Base-by-base conservation (phyloP, 2,113 vertebrate species). In the Microtus montanus region DNA sequence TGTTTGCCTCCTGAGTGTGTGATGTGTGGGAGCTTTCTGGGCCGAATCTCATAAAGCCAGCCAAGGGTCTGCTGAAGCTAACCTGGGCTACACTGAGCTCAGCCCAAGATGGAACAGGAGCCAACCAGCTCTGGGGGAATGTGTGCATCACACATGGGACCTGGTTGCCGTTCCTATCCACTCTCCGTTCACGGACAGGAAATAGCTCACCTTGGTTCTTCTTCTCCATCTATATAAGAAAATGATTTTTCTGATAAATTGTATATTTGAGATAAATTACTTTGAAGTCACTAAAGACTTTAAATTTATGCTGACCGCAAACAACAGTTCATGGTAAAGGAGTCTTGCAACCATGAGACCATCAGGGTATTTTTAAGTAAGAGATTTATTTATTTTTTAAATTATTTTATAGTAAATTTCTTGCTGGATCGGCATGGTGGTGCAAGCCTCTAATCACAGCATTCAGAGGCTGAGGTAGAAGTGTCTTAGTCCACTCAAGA, bases 11-110 rank as follows among this genome's bases (percentile, higher is more conserved):
- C 87, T 93, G 84, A 92, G 83, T 73, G 61, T 66, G 49, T 63
- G 80, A 10, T 96, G 95, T 93, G 93, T 94, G n/a, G 83, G 83
- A 73, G 92, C 49, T 85, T 93, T 68, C 35, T 85, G 87, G 68
- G 44, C 44, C 88, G 75, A 75, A 35, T 87, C 96, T 47, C 77
- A 77, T 28, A 64, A 90, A 74, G 87, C 91, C 94, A 84, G 92
- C 70, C 24, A 88, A 86, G 22, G n/a, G 79, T 87, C 87, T 61
- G 83, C n/a, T 74, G 83, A 78, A 95, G 93, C 58, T 64, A 91
- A 94, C 35, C 73, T 24, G 41, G 92, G 54, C n/a, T 58, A 33
- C 49, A 73, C 66, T 52, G 41, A 88, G 68, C 35, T 94, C 70
- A 66, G 58, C 89, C 91, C 77, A 80, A 92, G 90, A 79, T 26